These are phyloP conservation scores for Dasypus novemcinctus DNA, from an alignment of 2,113 vertebrate species.

Conservation along the genomic window DNA sequence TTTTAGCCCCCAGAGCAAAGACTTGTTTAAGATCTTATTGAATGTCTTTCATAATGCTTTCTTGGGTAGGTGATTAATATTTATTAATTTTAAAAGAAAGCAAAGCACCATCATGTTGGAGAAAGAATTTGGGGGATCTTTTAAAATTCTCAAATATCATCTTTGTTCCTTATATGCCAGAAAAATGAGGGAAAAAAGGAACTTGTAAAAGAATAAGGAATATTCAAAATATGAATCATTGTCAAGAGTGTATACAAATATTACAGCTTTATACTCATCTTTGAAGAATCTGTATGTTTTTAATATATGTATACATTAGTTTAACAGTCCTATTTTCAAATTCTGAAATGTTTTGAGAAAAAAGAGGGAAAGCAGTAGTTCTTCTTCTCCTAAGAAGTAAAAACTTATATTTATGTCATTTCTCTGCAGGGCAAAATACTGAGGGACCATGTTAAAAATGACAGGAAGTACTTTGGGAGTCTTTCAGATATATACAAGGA, in stretches of 20 bases:
- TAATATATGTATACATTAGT: not conserved
- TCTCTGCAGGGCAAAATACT: not conserved
- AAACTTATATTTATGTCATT: not conserved
- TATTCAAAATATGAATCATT: not conserved
- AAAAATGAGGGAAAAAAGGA: not conserved
- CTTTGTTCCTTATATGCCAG: not conserved
- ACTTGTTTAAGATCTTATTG: not conserved
- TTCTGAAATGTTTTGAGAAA: not conserved
- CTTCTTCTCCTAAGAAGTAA: not conserved
- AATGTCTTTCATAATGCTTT: not conserved
- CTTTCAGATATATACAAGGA: not conserved
- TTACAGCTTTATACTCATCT: not conserved
- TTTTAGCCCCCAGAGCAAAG: not conserved
- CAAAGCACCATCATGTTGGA: not conserved
- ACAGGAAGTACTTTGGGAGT: not conserved
- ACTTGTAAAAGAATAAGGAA: not conserved
- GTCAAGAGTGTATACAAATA: not conserved
- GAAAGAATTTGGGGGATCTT: not conserved
- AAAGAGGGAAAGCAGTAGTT: not conserved
- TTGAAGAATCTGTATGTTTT: not conserved
- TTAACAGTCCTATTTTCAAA: not conserved
- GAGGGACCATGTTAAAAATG: not conserved
- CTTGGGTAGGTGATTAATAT: not conserved
- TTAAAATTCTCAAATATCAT: not conserved
- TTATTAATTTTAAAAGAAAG: not conserved